phyloP scores from a whole-genome alignment of 2,888 invertebrate species.

The Luffia ferchaultella region DNA sequence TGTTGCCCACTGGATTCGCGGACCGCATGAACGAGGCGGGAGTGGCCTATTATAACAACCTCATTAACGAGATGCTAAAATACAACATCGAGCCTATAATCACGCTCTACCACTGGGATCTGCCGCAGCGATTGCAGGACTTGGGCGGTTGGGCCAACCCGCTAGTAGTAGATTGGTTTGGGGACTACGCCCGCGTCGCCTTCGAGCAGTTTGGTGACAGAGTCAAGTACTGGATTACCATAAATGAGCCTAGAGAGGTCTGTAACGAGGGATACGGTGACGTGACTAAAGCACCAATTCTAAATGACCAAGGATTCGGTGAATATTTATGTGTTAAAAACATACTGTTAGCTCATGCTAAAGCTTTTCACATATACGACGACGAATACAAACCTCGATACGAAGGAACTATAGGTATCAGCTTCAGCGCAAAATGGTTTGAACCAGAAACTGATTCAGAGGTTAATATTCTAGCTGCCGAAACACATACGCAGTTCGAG shows the following conservation, averaged over 20 bases:
- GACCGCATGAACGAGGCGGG: slow-evolving; percentile 54
- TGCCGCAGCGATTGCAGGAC: slow-evolving; percentile 56
- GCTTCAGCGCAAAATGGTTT: slow-evolving; percentile 26
- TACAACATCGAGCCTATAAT: slow-evolving; percentile 69
- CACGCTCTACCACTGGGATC: slow-evolving; percentile 60
- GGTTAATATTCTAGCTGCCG: slow-evolving; percentile 50
- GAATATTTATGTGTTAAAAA: slow-evolving; percentile 54
- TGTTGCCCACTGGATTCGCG: slow-evolving; percentile 66
- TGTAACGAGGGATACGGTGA: slow-evolving; percentile 46
- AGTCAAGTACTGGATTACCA: slow-evolving; percentile 60
- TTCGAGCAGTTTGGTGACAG: slow-evolving; percentile 49
- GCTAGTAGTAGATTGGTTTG: slow-evolving; percentile 44
- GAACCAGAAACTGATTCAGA: slow-evolving; percentile 39
- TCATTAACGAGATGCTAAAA: slow-evolving; percentile 64
- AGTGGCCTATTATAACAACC: slow-evolving; percentile 28
- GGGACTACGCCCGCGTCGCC: slow-evolving; percentile 42
- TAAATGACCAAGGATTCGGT: slow-evolving; percentile 36
- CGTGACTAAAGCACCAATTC: slow-evolving; percentile 25
- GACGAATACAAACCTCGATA: slow-evolving; percentile 26
- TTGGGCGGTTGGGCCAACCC: slow-evolving; percentile 60
- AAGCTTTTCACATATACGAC: slow-evolving; percentile 38
- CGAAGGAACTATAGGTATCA: slow-evolving; percentile 22
- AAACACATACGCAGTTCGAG: slow-evolving; percentile 50
- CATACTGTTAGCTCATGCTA: slow-evolving; percentile 60
- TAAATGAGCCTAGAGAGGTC: slow-evolving; percentile 56